phyloP scores from a whole-genome alignment of 2,113 vertebrate species.

The Mormyrus iriodes region DNA sequence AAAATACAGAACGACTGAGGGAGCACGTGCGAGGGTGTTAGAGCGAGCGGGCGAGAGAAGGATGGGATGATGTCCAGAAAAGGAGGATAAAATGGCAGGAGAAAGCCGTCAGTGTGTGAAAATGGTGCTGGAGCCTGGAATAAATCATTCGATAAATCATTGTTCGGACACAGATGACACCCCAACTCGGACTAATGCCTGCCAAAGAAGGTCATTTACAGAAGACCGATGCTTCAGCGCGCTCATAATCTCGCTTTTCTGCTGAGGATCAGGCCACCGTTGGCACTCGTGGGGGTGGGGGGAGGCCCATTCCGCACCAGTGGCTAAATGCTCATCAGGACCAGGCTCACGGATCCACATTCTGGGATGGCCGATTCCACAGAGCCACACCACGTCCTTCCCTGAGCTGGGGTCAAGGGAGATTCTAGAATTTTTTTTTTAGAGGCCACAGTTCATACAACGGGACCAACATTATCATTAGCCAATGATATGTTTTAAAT shows the following conservation, averaged over 20 bases:
- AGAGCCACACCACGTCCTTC: background rate
- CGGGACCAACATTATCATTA: background rate
- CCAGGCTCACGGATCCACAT: background rate
- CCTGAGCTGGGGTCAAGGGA: background rate
- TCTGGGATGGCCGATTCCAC: background rate
- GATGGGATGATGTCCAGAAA: background rate
- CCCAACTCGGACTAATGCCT: background rate
- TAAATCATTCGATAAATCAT: slow-evolving; percentile 25
- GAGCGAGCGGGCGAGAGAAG: background rate
- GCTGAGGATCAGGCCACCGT: background rate
- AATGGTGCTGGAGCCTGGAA: background rate
- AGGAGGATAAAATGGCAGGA: slow-evolving; percentile 24
- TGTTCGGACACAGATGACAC: slow-evolving; percentile 13
- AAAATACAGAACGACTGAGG: background rate
- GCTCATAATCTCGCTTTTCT: slow-evolving; percentile 10
- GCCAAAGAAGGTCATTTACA: slow-evolving; percentile 15
- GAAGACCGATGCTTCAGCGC: background rate
- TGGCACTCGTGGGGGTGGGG: background rate
- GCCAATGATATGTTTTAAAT: background rate
- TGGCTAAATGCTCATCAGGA: background rate
- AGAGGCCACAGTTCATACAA: background rate
- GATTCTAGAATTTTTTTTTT: background rate
- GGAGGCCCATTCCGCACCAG: background rate
- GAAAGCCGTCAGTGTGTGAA: slow-evolving; percentile 29
- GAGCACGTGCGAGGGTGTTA: background rate